Evolutionary conservation across 2,797 vertebrate species (phyloP), one percentile per base, ranked within the genome.

Genomic region (Diplodus puntazzo): DNA sequence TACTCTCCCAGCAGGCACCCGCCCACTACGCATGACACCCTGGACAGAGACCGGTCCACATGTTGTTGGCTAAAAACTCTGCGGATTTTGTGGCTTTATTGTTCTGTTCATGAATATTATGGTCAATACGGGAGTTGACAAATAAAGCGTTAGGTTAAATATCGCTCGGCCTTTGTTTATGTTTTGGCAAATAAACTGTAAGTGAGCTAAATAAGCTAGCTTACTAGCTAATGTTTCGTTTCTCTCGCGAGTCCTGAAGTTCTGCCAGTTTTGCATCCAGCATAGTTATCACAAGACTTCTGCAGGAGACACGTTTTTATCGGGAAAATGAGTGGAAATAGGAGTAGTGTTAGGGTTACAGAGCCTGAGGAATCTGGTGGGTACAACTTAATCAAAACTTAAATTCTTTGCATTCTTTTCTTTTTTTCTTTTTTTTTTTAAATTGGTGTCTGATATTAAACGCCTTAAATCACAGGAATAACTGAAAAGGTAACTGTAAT

Each of bases 281-380:
- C 12, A 18, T 43, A 55, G 9, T 14, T 17, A 49, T 6, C 0
- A 8, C 16, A 42, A 27, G 0, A 42, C 50, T 39, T 34, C 20
- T 12, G 7, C 13, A 11, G 25, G 25, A 58, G 53, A 63, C 27
- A 25, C 16, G 12, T 50, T 57, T 25, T 25, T 42, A 25, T 30
- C 45, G 27, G 43, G 7, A 49, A 54, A 12, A 84, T 83, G 78
- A 59, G 8, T 21, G 21, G 4, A n/a, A 18, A 0, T 39, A 9
- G 30, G 34, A 6, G 34, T 39, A 39, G 34, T 1, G 34, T 39
- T 10, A 39, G 34, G 8, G 34, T 39, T 34, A 48, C n/a, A 48
- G 5, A 30, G 11, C 16, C 30, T 4, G 46, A 17, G 16, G 34
- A 54, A 53, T 9, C 48, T 21, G 90, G 90, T 92, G 63, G 8